Conservation (phyloP, 30 jellyfish, hydroid and myxozoan species). For the Aurelia aurita region DNA sequence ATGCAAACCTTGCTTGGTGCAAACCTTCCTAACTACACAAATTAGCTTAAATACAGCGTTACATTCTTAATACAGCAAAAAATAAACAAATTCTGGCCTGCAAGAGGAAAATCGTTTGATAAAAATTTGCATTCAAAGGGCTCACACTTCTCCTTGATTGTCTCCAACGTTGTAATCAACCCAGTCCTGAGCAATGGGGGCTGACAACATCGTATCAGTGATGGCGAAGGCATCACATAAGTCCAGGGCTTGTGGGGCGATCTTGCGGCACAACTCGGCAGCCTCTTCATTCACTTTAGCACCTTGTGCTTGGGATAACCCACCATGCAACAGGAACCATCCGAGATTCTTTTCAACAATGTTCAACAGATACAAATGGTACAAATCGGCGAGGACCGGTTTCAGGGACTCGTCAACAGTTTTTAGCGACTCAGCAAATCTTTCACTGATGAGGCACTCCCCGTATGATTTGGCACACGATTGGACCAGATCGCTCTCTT, state of each 20-base stretch:
- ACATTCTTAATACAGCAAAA: no score
- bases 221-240: constrained; percentile 85
- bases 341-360: constrained; percentile 79
- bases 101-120: no score
- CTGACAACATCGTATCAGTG: constrained; percentile 89
- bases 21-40: no score
- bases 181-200: constrained; percentile 95
- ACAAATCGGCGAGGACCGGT: constrained; percentile 54
- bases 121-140: neutral
- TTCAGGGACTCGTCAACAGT: constrained; percentile 81
- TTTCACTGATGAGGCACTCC: constrained; percentile 83
- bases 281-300: constrained; percentile 54
- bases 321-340: constrained; percentile 78
- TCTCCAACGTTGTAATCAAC: constrained; percentile 86
- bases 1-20: no score
- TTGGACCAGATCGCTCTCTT: constrained; percentile 89
- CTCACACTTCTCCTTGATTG: constrained; percentile 85
- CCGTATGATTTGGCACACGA: constrained; percentile 84
- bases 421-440: constrained; percentile 58
- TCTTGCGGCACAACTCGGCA: constrained; percentile 69
- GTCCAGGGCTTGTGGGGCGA: constrained; percentile 86
- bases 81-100: no score
- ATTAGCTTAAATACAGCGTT: no score
- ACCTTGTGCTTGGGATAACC: constrained; percentile 62
- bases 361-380: constrained; percentile 67